Percentiles rank a stretch among this genome's conserved stretches.
phyloP scores from a whole-genome alignment of 2,113 vertebrate species.

The Lonchura striata region DNA sequence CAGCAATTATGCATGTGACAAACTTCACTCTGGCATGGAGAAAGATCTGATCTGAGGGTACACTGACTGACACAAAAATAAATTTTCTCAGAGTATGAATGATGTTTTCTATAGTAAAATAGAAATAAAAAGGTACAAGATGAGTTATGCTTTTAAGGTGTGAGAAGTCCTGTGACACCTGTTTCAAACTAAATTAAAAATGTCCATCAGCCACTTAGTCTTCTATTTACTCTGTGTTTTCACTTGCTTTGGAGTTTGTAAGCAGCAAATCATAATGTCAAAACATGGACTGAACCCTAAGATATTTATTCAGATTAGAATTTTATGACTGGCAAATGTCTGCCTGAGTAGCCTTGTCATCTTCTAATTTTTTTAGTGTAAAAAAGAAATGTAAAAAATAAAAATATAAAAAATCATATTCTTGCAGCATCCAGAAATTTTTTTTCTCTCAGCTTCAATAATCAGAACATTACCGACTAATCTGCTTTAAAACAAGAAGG shows the following conservation, averaged over 20 bases:
- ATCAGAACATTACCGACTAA: neutral
- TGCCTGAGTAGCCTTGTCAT: neutral
- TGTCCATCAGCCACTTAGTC: neutral
- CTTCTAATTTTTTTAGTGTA: neutral
- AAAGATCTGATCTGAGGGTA: neutral
- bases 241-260: neutral
- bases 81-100: neutral
- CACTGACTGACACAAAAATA: neutral
- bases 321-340: neutral
- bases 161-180: neutral
- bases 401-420: neutral
- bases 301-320: neutral
- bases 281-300: neutral
- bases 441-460: neutral
- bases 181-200: neutral
- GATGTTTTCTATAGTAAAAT: neutral
- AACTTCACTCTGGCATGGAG: fast-evolving
- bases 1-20: neutral
- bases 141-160: neutral
- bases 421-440: neutral
- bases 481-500: neutral
- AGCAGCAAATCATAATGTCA: neutral
- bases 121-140: neutral
- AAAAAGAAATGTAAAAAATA: neutral
- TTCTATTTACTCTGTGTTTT: neutral